These are phyloP conservation scores for Phlogophora meticulosa DNA, from an alignment of 2,888 invertebrate species.

Conservation along the genomic window DNA sequence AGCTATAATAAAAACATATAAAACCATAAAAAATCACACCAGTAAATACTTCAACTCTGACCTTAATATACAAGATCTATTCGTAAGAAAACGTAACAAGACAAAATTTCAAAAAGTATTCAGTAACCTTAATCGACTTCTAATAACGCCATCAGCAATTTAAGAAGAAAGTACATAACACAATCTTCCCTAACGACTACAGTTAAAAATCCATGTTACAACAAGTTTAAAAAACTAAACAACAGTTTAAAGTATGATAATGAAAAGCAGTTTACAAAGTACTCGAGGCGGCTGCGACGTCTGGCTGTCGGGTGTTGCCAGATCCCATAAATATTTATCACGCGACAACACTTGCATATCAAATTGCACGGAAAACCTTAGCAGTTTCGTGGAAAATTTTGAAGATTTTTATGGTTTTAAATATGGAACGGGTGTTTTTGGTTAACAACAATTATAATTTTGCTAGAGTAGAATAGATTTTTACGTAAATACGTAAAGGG, in stretches of 20 bases:
- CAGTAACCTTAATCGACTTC: neutral
- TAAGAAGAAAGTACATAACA: neutral
- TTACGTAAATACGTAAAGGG: no score
- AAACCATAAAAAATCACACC: no score
- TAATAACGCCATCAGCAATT: neutral
- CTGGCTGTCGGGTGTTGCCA: slow-evolving; percentile 53
- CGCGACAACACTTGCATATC: slow-evolving; percentile 65
- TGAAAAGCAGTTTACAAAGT: slow-evolving; percentile 66
- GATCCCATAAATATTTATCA: slow-evolving; percentile 68
- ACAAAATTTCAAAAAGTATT: no score
- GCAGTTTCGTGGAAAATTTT: slow-evolving; percentile 26
- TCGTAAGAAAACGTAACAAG: no score
- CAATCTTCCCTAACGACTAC: slow-evolving; percentile 21
- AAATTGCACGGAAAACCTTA: slow-evolving; percentile 63
- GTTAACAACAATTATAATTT: no score
- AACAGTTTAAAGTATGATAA: slow-evolving; percentile 67
- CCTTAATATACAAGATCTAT: no score
- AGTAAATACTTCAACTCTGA: no score
- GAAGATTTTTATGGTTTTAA: neutral
- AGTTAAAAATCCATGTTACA: slow-evolving; percentile 43
- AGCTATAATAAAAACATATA: no score
- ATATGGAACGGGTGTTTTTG: neutral
- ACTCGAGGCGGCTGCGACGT: slow-evolving; percentile 60
- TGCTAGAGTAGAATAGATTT: no score
- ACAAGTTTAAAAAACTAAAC: slow-evolving; percentile 62